Evolutionary conservation across 1,140 invertebrate species (phyloP).

Genomic region (Heliothis virescens): DNA sequence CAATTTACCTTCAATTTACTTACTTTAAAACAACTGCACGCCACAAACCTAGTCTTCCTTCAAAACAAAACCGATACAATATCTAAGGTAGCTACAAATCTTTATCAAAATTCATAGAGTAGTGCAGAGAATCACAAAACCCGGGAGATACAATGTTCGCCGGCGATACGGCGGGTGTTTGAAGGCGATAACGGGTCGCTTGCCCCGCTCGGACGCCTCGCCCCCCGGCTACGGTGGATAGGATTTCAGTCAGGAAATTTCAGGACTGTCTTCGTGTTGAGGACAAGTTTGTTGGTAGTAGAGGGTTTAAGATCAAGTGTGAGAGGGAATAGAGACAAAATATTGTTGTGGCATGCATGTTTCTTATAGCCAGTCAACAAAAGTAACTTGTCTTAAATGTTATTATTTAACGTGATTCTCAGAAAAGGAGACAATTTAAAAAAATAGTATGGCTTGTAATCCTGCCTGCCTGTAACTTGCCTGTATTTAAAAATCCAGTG

Average conservation of each 20-base stretch:
- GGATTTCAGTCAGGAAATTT: neutral
- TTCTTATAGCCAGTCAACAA: too few species aligned
- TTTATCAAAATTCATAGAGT: constrained; percentile 49
- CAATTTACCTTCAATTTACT: too few species aligned
- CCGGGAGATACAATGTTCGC: constrained; percentile 44
- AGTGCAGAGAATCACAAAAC: constrained; percentile 44
- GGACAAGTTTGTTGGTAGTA: too few species aligned
- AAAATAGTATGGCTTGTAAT: too few species aligned
- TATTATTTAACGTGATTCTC: too few species aligned
- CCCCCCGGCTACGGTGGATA: constrained; percentile 8
- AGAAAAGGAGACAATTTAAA: too few species aligned
- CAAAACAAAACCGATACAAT: neutral
- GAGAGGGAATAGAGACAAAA: too few species aligned
- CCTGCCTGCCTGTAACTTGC: too few species aligned
- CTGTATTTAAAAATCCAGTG: too few species aligned
- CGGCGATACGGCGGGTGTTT: constrained; percentile 46
- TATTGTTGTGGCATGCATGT: too few species aligned
- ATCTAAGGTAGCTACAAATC: constrained; percentile 34
- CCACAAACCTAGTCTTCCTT: neutral
- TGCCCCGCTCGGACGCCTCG: constrained; percentile 38
- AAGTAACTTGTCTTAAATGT: too few species aligned
- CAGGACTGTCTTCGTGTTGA: neutral
- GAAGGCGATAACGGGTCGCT: constrained; percentile 44
- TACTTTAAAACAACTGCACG: neutral
- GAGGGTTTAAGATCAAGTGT: too few species aligned